Evolutionary conservation across 2,113 vertebrate species (phyloP).

Genomic region (Apus apus): DNA sequence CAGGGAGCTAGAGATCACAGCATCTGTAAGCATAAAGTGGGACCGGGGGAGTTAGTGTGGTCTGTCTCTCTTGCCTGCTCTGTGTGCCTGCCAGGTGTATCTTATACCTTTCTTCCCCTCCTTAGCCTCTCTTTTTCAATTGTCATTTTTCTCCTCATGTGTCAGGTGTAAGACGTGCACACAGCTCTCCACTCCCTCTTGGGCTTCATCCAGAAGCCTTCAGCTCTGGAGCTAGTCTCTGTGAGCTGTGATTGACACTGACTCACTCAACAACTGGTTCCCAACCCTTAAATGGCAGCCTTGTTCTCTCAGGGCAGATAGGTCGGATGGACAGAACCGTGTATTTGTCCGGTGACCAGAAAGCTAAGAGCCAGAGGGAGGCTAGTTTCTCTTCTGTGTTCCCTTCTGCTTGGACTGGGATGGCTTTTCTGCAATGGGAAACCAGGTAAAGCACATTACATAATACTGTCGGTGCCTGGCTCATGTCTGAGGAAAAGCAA

Average conservation of each 20-base stretch:
- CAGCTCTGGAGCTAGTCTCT: constrained; percentile 44
- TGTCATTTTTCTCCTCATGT: constrained; percentile 7
- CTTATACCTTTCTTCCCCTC: background rate
- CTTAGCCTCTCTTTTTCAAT: background rate
- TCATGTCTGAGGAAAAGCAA: background rate
- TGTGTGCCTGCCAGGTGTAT: background rate
- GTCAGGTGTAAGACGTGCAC: constrained; percentile 31
- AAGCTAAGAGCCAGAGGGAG: background rate
- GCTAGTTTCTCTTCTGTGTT: background rate
- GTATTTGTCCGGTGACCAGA: background rate
- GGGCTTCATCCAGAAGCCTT: constrained; percentile 50
- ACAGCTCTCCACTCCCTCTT: constrained; percentile 46
- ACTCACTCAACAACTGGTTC: constrained; percentile 41
- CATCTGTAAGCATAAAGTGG: background rate
- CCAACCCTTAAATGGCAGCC: constrained; percentile 13
- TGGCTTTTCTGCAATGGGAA: background rate
- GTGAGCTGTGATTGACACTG: constrained; percentile 45
- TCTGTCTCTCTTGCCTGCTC: background rate
- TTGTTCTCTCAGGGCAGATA: background rate
- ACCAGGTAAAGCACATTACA: background rate
- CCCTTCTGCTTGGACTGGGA: background rate
- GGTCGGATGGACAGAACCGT: background rate
- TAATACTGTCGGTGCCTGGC: accelerated
- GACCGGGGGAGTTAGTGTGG: background rate
- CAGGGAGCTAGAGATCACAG: constrained; percentile 11